Percentiles rank a stretch among this genome's conserved stretches.
Conservation (phyloP, 1,140 invertebrate species). For the Druon quercuslanigerum region DNA sequence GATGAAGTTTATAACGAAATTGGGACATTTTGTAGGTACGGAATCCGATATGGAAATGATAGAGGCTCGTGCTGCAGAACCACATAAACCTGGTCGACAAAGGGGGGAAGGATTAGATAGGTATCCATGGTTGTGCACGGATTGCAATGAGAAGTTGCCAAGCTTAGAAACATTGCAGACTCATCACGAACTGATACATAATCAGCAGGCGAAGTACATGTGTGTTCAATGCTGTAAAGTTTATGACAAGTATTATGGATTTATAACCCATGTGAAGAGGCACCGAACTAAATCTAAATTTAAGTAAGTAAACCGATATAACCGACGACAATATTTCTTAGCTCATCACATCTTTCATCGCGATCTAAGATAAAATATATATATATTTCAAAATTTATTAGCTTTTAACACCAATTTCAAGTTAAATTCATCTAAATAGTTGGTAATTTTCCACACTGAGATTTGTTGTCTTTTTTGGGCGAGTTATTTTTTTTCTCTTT, state of each 20-base stretch:
- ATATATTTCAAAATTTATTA: no score
- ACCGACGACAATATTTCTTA: background rate
- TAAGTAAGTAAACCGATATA: conserved; percentile 61
- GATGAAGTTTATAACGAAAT: conserved; percentile 15
- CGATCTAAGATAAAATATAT: no score
- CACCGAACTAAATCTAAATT: conserved; percentile 77
- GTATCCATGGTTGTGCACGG: conserved; percentile 78
- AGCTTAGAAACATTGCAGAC: conserved; percentile 74
- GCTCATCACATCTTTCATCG: no score
- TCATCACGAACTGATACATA: conserved; percentile 76
- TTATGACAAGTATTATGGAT: conserved; percentile 78
- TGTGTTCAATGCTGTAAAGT: conserved; percentile 79
- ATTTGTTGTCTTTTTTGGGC: conserved; percentile 33
- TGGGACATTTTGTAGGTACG: conserved; percentile 57
- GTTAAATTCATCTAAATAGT: background rate
- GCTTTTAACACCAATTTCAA: no score
- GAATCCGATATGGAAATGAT: conserved; percentile 72
- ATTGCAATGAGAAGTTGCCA: conserved; percentile 75
- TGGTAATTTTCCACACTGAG: conserved; percentile 13
- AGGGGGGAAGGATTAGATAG: conserved; percentile 67
- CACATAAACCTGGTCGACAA: conserved; percentile 53
- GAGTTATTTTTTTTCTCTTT: no score
- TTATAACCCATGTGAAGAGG: conserved; percentile 77
- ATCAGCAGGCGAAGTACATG: conserved; percentile 76
- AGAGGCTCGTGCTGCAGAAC: conserved; percentile 52